phyloP scores from a whole-genome alignment of 2,797 vertebrate genomes.

The Arnoldichthys spilopterus region DNA sequence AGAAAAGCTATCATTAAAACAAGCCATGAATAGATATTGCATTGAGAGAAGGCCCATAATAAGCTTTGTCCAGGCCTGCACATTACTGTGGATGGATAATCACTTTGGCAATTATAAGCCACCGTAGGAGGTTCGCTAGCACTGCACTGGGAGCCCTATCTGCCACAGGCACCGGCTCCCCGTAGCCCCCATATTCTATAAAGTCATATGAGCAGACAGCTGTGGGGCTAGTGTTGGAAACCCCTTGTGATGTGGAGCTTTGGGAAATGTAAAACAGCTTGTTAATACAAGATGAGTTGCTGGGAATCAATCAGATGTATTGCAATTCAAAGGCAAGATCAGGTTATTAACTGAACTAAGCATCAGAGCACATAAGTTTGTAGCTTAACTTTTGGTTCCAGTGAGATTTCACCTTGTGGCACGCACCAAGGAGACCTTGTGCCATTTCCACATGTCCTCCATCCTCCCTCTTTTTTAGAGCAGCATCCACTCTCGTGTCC shows the following conservation, averaged over 20 bases:
- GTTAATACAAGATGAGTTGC: slow-evolving; percentile 72
- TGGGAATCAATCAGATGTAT: slow-evolving; percentile 68
- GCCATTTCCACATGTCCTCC: slow-evolving; percentile 16
- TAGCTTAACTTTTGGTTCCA: slow-evolving; percentile 29
- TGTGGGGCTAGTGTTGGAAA: slow-evolving; percentile 73
- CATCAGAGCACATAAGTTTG: slow-evolving; percentile 48
- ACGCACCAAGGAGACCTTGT: slow-evolving; percentile 12
- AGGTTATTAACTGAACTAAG: slow-evolving; percentile 55
- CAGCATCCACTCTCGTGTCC: slow-evolving; percentile 16
- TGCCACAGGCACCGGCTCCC: slow-evolving; percentile 65
- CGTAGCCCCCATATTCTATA: slow-evolving; percentile 68
- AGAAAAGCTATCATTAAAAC: slow-evolving; percentile 56
- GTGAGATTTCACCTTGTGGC: slow-evolving; percentile 36
- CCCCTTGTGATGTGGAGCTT: slow-evolving; percentile 66
- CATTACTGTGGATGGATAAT: slow-evolving; percentile 49
- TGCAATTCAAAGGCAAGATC: slow-evolving; percentile 58
- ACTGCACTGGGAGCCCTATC: slow-evolving; percentile 57
- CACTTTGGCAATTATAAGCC: slow-evolving; percentile 50
- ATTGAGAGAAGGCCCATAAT: slow-evolving; percentile 39
- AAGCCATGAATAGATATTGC: slow-evolving; percentile 47
- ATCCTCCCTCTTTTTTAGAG: slow-evolving; percentile 22
- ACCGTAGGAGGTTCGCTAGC: slow-evolving; percentile 50
- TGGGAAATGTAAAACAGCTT: slow-evolving; percentile 76
- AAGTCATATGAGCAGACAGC: slow-evolving; percentile 75
- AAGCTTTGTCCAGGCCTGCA: slow-evolving; percentile 45